Conservation (phyloP, 2,888 invertebrate genomes). For the Metalampra italica region DNA sequence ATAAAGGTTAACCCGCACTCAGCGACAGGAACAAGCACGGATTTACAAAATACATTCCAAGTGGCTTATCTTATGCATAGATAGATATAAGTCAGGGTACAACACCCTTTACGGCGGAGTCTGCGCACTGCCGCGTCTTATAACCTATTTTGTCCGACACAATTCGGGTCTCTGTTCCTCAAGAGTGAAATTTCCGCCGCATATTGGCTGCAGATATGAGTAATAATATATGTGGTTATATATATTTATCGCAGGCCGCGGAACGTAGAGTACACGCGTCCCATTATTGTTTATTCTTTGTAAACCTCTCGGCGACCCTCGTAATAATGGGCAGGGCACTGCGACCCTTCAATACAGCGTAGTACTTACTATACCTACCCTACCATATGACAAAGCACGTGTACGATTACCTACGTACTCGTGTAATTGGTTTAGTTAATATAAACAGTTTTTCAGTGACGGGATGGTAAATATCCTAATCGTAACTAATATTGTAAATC, state of each 20-base stretch:
- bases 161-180: constrained; percentile 31
- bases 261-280: constrained; percentile 17
- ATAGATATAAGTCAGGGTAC: constrained; percentile 29
- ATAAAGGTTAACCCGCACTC: constrained; percentile 15
- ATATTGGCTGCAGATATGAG: constrained; percentile 29
- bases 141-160: constrained; percentile 44
- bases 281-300: constrained; percentile 28
- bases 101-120: constrained; percentile 38
- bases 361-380: too few species aligned
- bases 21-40: constrained; percentile 12
- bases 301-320: constrained; percentile 17
- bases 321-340: constrained; percentile 13
- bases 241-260: constrained; percentile 28
- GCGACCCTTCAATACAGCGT: constrained; percentile 21
- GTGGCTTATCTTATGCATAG: constrained; percentile 27
- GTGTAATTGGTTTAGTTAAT: too few species aligned
- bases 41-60: constrained; percentile 22
- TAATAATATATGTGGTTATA: constrained; percentile 12
- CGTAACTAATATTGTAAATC: too few species aligned
- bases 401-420: too few species aligned
- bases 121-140: constrained; percentile 40
- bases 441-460: too few species aligned
- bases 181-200: constrained; percentile 26
- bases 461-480: too few species aligned
- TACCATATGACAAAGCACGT: not conserved